Evolutionary conservation across 1,140 invertebrate species (phyloP).

Genomic region (Drosophila nannoptera): DNA sequence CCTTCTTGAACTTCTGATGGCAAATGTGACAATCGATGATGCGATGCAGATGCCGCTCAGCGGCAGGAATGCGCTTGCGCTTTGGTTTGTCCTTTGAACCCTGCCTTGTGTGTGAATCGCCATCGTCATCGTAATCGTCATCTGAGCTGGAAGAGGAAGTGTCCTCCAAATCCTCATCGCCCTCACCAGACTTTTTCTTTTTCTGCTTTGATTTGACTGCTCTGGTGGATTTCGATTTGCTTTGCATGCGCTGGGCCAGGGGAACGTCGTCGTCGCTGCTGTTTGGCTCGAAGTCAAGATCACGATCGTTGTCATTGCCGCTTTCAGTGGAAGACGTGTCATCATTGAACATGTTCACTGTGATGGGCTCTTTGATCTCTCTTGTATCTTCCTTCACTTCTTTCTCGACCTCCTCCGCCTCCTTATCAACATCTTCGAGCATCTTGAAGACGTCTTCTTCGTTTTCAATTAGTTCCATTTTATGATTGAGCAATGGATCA

Average conservation of each 20-base stretch:
- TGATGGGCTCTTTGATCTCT: slow-evolving; percentile 22
- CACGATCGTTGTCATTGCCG: slow-evolving; percentile 59
- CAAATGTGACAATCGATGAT: slow-evolving; percentile 76
- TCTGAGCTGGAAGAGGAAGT: slow-evolving; percentile 39
- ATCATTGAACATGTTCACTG: slow-evolving; percentile 52
- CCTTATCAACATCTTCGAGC: slow-evolving; percentile 72
- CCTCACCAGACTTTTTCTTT: slow-evolving; percentile 38
- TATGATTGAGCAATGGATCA: slow-evolving; percentile 70
- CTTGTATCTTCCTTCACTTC: slow-evolving; percentile 35
- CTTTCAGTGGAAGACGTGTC: slow-evolving; percentile 53
- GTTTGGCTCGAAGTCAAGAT: slow-evolving; percentile 62
- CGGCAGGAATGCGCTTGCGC: slow-evolving; percentile 62
- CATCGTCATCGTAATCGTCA: slow-evolving; percentile 41
- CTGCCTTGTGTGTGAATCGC: neutral
- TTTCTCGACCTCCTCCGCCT: slow-evolving; percentile 66
- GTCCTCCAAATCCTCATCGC: slow-evolving; percentile 39
- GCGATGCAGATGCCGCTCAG: slow-evolving; percentile 65
- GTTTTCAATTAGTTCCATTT: slow-evolving; percentile 74
- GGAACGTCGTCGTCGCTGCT: slow-evolving; percentile 74
- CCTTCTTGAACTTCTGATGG: slow-evolving; percentile 76
- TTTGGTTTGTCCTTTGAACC: slow-evolving; percentile 53
- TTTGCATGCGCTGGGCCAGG: slow-evolving; percentile 58
- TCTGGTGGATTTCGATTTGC: slow-evolving; percentile 13
- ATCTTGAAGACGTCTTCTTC: slow-evolving; percentile 77
- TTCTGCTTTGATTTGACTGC: slow-evolving; percentile 35